These are phyloP conservation scores for Elymnias hypermnestra DNA, from an alignment of 1,140 invertebrate genomes.

Conservation along the genomic window DNA sequence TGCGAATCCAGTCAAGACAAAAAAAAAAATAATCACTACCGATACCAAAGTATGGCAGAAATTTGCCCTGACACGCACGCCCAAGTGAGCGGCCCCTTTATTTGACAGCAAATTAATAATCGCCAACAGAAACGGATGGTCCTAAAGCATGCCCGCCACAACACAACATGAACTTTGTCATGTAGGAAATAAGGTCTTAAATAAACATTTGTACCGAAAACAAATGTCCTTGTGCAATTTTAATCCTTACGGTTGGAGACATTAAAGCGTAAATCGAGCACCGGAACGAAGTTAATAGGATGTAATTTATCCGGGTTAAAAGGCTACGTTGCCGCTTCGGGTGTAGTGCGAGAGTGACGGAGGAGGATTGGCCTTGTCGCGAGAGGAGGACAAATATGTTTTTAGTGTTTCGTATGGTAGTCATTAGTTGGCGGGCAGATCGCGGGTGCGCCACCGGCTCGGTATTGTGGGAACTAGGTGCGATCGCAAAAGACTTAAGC, in stretches of 20 bases:
- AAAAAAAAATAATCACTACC: slow-evolving; percentile 69
- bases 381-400: slow-evolving; percentile 50
- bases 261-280: slow-evolving; percentile 69
- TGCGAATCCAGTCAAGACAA: slow-evolving; percentile 60
- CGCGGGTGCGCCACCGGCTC: slow-evolving; percentile 47
- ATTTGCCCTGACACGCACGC: slow-evolving; percentile 72
- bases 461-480: slow-evolving; percentile 53
- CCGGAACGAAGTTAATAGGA: slow-evolving; percentile 68
- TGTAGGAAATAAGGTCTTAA: slow-evolving; percentile 48
- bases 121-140: slow-evolving; percentile 49
- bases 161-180: slow-evolving; percentile 58
- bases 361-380: slow-evolving; percentile 16
- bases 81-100: slow-evolving; percentile 72
- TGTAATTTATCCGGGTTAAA: slow-evolving; percentile 73
- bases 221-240: slow-evolving; percentile 55
- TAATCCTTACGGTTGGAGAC: slow-evolving; percentile 59
- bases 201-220: slow-evolving; percentile 39
- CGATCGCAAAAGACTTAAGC: slow-evolving; percentile 22
- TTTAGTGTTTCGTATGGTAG: slow-evolving; percentile 46
- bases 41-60: slow-evolving; percentile 73
- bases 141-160: slow-evolving; percentile 39
- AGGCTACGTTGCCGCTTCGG: slow-evolving; percentile 63
- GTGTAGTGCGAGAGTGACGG: slow-evolving; percentile 46
- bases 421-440: slow-evolving; percentile 54
- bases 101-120: slow-evolving; percentile 76